A percentile compares a stretch with the other conserved stretches of the same genome.
phyloP scores from a whole-genome alignment of 1,140 invertebrate genomes.

The Bombus affinis region DNA sequence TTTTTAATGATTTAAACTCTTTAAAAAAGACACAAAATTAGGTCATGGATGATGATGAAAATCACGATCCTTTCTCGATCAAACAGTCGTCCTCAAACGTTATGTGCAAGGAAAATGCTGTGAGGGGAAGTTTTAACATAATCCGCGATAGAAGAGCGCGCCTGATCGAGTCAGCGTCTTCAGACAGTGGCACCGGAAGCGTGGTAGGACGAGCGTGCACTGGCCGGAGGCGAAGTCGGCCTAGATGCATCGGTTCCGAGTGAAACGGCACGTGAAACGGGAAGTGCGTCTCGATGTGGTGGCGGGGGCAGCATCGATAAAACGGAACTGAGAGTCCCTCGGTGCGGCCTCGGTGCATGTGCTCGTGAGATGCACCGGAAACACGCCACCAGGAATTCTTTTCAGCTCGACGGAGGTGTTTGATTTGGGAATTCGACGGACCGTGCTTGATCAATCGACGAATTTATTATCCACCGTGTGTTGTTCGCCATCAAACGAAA shows the following conservation, averaged over 20 bases:
- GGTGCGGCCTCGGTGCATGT: background rate
- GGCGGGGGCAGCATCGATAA: conserved; percentile 3
- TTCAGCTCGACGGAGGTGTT: background rate
- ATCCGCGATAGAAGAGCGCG: background rate
- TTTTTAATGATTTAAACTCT: no score
- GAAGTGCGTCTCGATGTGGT: background rate
- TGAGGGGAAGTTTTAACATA: background rate
- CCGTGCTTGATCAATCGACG: background rate
- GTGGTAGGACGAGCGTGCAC: conserved; percentile 5
- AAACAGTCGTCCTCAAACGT: no score
- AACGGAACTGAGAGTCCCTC: background rate
- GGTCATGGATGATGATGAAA: no score
- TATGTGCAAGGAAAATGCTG: background rate
- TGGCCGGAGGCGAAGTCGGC: background rate
- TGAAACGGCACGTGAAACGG: conserved; percentile 15
- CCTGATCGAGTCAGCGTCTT: background rate
- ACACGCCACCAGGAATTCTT: no score
- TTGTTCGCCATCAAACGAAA: background rate
- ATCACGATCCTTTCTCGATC: no score
- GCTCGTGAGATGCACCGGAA: background rate
- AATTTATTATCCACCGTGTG: background rate
- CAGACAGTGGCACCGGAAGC: background rate
- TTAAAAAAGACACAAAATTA: no score
- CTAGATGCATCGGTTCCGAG: conserved; percentile 7
- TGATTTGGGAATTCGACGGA: background rate